phyloP scores from a whole-genome alignment of 2,888 invertebrate species.

The Branchipolynoe longqiensis region DNA sequence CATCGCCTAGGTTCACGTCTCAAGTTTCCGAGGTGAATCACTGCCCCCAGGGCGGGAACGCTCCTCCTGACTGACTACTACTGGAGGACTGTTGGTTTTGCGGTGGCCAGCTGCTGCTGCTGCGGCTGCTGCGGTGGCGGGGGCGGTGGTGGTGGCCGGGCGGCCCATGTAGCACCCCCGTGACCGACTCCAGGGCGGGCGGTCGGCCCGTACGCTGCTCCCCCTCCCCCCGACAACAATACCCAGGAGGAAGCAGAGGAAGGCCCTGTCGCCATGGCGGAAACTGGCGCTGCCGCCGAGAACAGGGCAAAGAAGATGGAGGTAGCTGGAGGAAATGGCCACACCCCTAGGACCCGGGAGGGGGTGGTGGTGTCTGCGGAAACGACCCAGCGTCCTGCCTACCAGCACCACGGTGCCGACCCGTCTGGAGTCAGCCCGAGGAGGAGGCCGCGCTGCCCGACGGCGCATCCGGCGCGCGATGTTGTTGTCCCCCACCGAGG shows the following conservation, averaged over 20 bases:
- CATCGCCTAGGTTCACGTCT: too few relatives aligned
- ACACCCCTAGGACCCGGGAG: neutral
- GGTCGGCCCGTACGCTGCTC: neutral
- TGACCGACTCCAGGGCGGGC: neutral
- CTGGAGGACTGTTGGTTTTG: too few relatives aligned
- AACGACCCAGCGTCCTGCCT: neutral
- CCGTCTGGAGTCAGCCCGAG: neutral
- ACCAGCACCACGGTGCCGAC: constrained; percentile 14
- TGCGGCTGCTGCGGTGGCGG: neutral
- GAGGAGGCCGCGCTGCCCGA: neutral
- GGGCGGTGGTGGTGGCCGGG: constrained; percentile 19
- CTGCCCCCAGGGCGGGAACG: too few relatives aligned
- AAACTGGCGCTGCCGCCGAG: too few relatives aligned
- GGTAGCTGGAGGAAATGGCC: too few relatives aligned
- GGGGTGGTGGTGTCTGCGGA: neutral
- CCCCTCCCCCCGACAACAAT: too few relatives aligned
- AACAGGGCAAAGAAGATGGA: neutral
- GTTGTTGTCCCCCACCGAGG: too few relatives aligned
- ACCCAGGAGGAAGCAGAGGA: too few relatives aligned
- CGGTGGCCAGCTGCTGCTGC: neutral
- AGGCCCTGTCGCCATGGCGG: neutral
- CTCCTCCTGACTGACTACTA: too few relatives aligned
- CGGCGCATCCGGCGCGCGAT: too few relatives aligned
- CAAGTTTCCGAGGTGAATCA: too few relatives aligned
- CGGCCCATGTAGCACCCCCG: neutral